Conservation (phyloP, 2,888 invertebrate genomes). For the Hypsopygia costalis region DNA sequence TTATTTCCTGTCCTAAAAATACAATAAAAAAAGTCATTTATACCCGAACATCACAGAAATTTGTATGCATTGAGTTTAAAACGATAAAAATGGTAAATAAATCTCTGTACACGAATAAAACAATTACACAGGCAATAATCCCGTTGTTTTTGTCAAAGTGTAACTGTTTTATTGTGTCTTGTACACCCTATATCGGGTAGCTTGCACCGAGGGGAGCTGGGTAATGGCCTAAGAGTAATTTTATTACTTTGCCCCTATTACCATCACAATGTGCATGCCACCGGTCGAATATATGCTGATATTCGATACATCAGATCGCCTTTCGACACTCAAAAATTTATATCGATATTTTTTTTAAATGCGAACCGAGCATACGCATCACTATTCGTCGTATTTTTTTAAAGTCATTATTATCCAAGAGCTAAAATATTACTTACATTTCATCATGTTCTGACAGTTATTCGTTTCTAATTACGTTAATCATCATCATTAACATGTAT, state of each 20-base stretch:
- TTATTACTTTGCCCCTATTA: slow-evolving; percentile 80
- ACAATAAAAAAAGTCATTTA: not conserved
- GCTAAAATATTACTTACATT: no score
- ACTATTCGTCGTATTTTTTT: no score
- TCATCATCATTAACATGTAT: no score
- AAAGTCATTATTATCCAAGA: no score
- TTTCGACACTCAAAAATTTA: slow-evolving; percentile 14
- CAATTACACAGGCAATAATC: slow-evolving; percentile 66
- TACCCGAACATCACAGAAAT: slow-evolving; percentile 12
- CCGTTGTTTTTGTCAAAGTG: slow-evolving; percentile 60
- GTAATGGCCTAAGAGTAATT: slow-evolving; percentile 80
- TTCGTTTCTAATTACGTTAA: no score
- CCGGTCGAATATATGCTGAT: slow-evolving; percentile 57
- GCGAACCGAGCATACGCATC: not conserved
- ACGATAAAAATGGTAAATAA: slow-evolving; percentile 31
- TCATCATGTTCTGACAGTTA: no score
- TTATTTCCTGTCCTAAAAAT: no score
- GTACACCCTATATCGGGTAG: slow-evolving; percentile 65
- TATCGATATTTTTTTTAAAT: slow-evolving; percentile 11
- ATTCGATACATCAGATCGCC: slow-evolving; percentile 36
- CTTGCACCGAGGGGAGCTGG: slow-evolving; percentile 55
- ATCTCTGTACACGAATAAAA: slow-evolving; percentile 50
- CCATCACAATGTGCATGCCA: slow-evolving; percentile 76
- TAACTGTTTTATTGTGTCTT: slow-evolving; percentile 59
- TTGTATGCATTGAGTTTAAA: slow-evolving; percentile 22